Base-by-base conservation (phyloP, 1,140 invertebrate genomes). In the Drosophila sp. region DNA sequence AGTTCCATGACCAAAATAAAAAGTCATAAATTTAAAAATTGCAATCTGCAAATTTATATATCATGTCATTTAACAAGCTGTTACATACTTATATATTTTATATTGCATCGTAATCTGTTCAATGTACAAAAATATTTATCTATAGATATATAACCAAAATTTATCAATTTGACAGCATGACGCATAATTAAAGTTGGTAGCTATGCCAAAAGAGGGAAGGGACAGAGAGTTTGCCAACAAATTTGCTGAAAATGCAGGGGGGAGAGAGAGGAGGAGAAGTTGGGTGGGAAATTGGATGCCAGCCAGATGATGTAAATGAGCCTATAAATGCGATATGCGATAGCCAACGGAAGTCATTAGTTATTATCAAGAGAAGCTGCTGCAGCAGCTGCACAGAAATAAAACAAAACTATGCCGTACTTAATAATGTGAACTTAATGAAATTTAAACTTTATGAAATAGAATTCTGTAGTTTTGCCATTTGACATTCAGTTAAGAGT, bases 141-240 rank as follows among this genome's bases (percentile, higher is more conserved):
- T 32, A 50, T 41, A 41, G 11, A 57, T 47, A 6, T 60, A 4
- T 41, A 30, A 60, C 32, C 25, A 17, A 54, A 72, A 17, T 62
- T 2, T 27, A 47, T n/a, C 56, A 38, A 65, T 47, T 55, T 63
- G 81, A 75, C 82, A 81, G 63, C 70, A n/a, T 81, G 82, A 75
- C 81, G 82, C 74, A 78, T 72, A 81, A 85, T 86, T 87, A 82
- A 82, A 67, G 67, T 62, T 38, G 50, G 70, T 66, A 41, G 63
- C 73, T 67, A 58, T 75, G 78, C 62, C 70, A 86, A 86, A 78
- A 78, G 10, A 4, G 35, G 10, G 11, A 38, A 35, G 3, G 2
- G 10, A 35, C 7, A 35, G 41, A 33, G 25, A 41, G 64, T 61
- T 23, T 57, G 33, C 66, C 74, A 61, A 77, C 32, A 58, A 54